Evolutionary conservation across 2,797 vertebrate genomes (phyloP).

Genomic region (Coranthus polyacanthus): DNA sequence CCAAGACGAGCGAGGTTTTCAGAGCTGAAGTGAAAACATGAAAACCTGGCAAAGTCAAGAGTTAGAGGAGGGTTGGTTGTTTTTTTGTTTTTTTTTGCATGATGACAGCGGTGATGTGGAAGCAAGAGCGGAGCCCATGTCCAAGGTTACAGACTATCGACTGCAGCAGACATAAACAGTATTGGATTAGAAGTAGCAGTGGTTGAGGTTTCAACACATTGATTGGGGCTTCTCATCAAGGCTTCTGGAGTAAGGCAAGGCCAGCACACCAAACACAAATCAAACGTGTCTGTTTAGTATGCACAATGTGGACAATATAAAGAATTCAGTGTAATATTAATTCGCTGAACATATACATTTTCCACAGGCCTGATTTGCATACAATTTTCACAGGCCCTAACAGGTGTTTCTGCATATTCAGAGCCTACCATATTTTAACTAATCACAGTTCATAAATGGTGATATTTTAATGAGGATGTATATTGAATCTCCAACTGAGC

Average conservation of each 20-base stretch:
- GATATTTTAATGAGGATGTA: not conserved
- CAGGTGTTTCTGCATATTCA: conserved; percentile 4
- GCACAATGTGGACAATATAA: conserved; percentile 8
- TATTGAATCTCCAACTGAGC: not conserved
- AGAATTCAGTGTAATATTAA: conserved; percentile 31
- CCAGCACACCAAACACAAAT: conserved; percentile 32
- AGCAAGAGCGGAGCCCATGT: conserved; percentile 22
- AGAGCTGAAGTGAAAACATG: conserved; percentile 16
- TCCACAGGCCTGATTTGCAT: conserved; percentile 27
- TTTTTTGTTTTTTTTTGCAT: no score
- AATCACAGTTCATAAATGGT: not conserved
- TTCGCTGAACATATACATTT: conserved; percentile 26
- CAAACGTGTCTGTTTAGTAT: conserved; percentile 37
- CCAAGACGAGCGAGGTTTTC: not conserved
- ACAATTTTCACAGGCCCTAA: not conserved
- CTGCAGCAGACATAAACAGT: conserved; percentile 61
- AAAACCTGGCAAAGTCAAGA: conserved; percentile 17
- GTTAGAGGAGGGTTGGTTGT: conserved; percentile 15
- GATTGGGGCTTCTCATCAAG: conserved; percentile 63
- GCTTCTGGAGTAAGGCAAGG: conserved; percentile 62
- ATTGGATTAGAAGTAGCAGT: conserved; percentile 55
- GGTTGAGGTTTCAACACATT: conserved; percentile 65
- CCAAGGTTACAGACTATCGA: conserved; percentile 67
- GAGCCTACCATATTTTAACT: not conserved
- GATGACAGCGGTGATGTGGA: conserved; percentile 38